A percentile compares a stretch with the other conserved stretches of the same genome.
These are phyloP conservation scores for Anguilla megastoma DNA, from an alignment of 2,797 vertebrate species.

Conservation along the genomic window DNA sequence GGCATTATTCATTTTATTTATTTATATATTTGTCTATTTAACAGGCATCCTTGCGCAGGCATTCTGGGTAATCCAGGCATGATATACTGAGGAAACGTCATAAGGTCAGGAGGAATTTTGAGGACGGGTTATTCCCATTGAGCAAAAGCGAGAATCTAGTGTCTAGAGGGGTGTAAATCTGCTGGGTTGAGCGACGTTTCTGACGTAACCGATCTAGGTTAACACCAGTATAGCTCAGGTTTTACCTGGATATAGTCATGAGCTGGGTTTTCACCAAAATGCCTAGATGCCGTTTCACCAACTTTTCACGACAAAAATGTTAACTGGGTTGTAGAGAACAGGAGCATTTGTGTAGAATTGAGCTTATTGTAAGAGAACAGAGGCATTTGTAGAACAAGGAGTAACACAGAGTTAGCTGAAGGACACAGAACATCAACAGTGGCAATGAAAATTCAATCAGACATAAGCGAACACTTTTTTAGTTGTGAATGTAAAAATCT, in stretches of 20 bases:
- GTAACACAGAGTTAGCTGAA: not conserved
- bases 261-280: too few relatives aligned
- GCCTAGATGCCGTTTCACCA: too few relatives aligned
- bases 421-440: not conserved
- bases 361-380: not conserved
- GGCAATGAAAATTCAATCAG: not conserved
- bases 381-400: not conserved
- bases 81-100: not conserved
- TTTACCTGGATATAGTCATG: too few relatives aligned
- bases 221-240: too few relatives aligned
- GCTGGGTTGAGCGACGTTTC: too few relatives aligned
- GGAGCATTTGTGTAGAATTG: not conserved
- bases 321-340: not conserved
- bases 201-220: too few relatives aligned
- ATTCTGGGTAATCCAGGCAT: not conserved
- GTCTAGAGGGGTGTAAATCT: too few relatives aligned
- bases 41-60: not conserved
- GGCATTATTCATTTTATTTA: not conserved
- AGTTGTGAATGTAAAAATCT: not conserved
- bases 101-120: not conserved
- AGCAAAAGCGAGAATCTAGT: too few relatives aligned
- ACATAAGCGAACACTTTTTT: not conserved
- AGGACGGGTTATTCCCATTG: too few relatives aligned
- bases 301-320: too few relatives aligned
- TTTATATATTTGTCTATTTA: not conserved